A percentile compares a stretch with the other conserved stretches of the same genome.
These are phyloP conservation scores for Diprion similis DNA, from an alignment of 1,140 invertebrate species.

Conservation along the genomic window DNA sequence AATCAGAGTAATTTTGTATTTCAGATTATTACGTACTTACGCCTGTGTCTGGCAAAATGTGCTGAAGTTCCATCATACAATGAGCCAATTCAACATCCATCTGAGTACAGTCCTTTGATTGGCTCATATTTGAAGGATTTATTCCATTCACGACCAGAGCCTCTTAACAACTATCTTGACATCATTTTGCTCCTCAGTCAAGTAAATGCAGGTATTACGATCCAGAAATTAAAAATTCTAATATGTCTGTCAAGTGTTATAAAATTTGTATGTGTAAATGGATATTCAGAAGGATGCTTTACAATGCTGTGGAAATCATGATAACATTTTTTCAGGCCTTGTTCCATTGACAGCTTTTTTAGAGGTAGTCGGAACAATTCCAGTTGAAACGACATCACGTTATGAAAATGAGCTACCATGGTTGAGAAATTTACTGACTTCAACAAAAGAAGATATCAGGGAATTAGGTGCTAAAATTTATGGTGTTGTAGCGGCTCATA, in stretches of 20 bases:
- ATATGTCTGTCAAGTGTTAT: conserved; percentile 19
- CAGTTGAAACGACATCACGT: conserved; percentile 65
- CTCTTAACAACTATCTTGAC: conserved; percentile 69
- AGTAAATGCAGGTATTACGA: conserved; percentile 64
- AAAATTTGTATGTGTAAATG: not conserved
- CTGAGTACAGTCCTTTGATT: conserved; percentile 68
- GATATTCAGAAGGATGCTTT: not conserved
- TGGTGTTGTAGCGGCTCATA: conserved; percentile 69
- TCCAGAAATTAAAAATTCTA: not conserved
- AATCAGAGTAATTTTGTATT: conserved; percentile 33
- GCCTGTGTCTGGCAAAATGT: conserved; percentile 73
- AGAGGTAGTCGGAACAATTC: conserved; percentile 76
- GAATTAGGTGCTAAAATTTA: conserved; percentile 73
- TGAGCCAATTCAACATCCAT: conserved; percentile 66
- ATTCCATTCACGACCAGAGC: conserved; percentile 60
- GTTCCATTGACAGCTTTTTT: conserved; percentile 74
- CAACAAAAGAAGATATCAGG: conserved; percentile 78
- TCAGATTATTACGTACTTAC: conserved; percentile 78
- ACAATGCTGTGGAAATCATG: not conserved
- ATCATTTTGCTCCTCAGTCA: conserved; percentile 71
- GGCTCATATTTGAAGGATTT: conserved; percentile 64
- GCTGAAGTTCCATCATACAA: conserved; percentile 55
- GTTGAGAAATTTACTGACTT: conserved; percentile 70
- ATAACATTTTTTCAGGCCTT: conserved; percentile 54
- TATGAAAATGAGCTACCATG: conserved; percentile 69